These are phyloP conservation scores for Ephydatia muelleri DNA, from an alignment of 37 sponge, comb jelly and placozoan species.

Conservation along the genomic window DNA sequence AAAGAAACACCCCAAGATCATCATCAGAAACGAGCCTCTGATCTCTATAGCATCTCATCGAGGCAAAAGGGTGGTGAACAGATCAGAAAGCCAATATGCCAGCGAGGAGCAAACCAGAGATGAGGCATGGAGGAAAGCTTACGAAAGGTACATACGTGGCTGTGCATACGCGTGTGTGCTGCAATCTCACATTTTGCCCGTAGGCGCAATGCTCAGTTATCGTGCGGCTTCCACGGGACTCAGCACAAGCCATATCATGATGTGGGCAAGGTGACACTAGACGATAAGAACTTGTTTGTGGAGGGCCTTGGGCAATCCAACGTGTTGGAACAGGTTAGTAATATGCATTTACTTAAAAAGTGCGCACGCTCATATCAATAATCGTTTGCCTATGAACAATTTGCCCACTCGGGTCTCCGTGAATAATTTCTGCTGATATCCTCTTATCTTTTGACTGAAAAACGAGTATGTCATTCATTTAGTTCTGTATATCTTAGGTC, in stretches of 20 bases:
- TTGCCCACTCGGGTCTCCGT: no score
- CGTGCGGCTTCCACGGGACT: conserved; percentile 54
- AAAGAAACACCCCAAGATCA: not conserved
- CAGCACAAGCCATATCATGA: conserved; percentile 39
- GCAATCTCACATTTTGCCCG: not conserved
- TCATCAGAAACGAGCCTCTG: conserved; percentile 8
- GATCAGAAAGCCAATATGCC: conserved; percentile 33
- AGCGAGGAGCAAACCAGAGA: conserved; percentile 34
- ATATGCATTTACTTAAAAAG: not conserved
- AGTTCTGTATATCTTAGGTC: not conserved
- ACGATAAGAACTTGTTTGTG: conserved; percentile 45
- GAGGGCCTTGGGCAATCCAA: conserved; percentile 50
- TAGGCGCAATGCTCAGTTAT: conserved; percentile 37
- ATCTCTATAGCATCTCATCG: not conserved
- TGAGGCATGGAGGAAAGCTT: conserved; percentile 26
- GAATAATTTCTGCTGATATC: no score
- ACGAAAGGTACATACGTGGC: conserved; percentile 28
- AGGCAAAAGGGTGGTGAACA: conserved; percentile 19
- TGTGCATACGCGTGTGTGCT: not conserved
- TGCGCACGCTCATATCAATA: no score
- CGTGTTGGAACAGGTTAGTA: not conserved
- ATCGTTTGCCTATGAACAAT: no score
- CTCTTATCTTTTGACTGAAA: no score
- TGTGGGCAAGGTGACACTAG: conserved; percentile 46
- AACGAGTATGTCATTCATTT: no score